Conservation (phyloP, 2,888 invertebrate species). For the Mesopsocus fuscifrons region DNA sequence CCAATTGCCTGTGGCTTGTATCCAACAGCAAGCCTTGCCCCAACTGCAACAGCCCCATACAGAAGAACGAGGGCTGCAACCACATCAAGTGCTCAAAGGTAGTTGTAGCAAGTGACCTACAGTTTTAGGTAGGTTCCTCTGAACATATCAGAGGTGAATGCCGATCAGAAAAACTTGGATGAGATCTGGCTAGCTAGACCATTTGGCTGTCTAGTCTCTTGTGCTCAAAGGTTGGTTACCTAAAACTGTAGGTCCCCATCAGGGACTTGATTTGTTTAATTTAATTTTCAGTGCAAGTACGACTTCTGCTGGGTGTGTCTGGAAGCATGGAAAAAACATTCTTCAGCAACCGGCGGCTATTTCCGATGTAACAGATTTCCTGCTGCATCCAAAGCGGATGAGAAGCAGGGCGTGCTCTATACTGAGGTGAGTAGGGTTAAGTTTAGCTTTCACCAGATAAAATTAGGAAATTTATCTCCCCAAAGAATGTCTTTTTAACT, state of each 20-base stretch:
- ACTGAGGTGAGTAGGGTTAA: constrained; percentile 26
- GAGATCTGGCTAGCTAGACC: no score
- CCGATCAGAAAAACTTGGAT: no score
- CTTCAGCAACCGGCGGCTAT: constrained; percentile 47
- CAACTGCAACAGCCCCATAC: constrained; percentile 48
- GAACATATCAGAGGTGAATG: no score
- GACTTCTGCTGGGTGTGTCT: constrained; percentile 56
- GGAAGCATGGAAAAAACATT: constrained; percentile 49
- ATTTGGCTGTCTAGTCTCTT: no score
- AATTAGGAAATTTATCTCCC: no score
- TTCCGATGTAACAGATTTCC: constrained; percentile 44
- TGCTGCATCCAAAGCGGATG: constrained; percentile 40
- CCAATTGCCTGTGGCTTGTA: constrained; percentile 46
- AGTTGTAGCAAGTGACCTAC: no score
- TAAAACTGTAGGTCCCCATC: no score
- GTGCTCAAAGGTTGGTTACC: no score
- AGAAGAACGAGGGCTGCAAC: constrained; percentile 52
- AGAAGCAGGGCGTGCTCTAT: constrained; percentile 34
- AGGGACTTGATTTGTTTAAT: no score
- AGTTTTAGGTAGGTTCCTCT: no score
- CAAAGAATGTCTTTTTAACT: background rate
- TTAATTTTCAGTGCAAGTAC: constrained; percentile 37
- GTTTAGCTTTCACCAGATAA: background rate
- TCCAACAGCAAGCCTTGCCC: constrained; percentile 51
- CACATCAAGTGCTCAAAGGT: constrained; percentile 55